Conservation (phyloP, 2,797 vertebrate species). For the Enteromius mattozi region DNA sequence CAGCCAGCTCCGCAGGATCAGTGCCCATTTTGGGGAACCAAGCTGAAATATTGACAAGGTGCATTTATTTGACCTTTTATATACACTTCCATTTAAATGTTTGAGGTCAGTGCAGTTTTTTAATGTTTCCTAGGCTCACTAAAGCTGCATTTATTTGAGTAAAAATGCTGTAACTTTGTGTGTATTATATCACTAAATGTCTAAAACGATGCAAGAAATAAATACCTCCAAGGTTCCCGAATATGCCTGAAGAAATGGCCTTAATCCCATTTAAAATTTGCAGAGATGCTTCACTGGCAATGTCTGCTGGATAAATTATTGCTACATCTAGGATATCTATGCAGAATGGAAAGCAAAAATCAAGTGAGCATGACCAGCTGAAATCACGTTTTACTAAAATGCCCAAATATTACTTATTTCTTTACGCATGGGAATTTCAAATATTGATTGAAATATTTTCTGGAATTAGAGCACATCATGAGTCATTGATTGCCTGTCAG, state of each 20-base stretch:
- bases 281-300: constrained; percentile 29
- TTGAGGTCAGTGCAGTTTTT: background rate
- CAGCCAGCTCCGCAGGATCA: constrained; percentile 66
- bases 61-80: background rate
- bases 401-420: background rate
- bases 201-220: background rate
- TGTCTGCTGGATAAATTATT: constrained; percentile 42
- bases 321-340: constrained; percentile 42
- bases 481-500: background rate
- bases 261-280: constrained; percentile 25
- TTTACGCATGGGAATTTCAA: constrained; percentile 3
- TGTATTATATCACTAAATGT: background rate
- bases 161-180: background rate
- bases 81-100: background rate
- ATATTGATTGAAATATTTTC: background rate
- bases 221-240: constrained; percentile 46
- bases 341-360: constrained; percentile 2
- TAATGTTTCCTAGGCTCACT: background rate
- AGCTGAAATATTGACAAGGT: constrained; percentile 22
- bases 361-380: background rate
- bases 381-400: constrained; percentile 9
- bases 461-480: background rate
- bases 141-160: background rate
- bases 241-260: constrained; percentile 11
- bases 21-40: constrained; percentile 68